Evolutionary conservation across 1,140 invertebrate species (phyloP).

Genomic region (Drosophila repletoides): DNA sequence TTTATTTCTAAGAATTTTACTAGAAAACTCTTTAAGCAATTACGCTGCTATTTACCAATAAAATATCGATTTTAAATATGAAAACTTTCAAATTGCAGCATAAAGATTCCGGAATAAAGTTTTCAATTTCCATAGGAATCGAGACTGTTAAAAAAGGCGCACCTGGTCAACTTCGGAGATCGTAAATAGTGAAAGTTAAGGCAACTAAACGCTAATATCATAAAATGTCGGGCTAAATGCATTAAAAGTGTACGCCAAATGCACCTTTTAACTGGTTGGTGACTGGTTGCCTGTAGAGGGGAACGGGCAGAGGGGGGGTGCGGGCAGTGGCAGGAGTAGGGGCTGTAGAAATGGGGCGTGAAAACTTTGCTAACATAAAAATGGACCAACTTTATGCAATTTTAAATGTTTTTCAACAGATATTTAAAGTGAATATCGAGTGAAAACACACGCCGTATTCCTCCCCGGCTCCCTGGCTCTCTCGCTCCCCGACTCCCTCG

Average conservation of each 20-base stretch:
- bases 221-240: conserved; percentile 54
- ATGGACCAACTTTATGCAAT: conserved; percentile 40
- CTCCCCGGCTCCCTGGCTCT: neutral
- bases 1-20: no score
- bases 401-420: conserved; percentile 49
- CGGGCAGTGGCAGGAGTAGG: no score
- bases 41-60: conserved; percentile 5
- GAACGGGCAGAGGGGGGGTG: neutral
- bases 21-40: neutral
- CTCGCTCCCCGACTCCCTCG: neutral
- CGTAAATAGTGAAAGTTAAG: conserved; percentile 64
- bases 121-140: conserved; percentile 31
- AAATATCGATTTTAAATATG: conserved; percentile 25
- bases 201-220: conserved; percentile 72
- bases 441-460: neutral
- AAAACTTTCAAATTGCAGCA: conserved; percentile 36
- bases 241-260: conserved; percentile 38
- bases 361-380: conserved; percentile 51
- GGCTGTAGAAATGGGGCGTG: conserved; percentile 1
- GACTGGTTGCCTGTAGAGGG: neutral
- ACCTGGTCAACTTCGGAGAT: conserved; percentile 51
- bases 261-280: no score
- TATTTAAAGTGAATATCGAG: conserved; percentile 54
- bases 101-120: conserved; percentile 28
- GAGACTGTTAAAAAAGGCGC: neutral